Percentiles rank a stretch among this genome's conserved stretches.
Evolutionary conservation across 2,888 invertebrate species (phyloP).

Genomic region (Xestia xanthographa): DNA sequence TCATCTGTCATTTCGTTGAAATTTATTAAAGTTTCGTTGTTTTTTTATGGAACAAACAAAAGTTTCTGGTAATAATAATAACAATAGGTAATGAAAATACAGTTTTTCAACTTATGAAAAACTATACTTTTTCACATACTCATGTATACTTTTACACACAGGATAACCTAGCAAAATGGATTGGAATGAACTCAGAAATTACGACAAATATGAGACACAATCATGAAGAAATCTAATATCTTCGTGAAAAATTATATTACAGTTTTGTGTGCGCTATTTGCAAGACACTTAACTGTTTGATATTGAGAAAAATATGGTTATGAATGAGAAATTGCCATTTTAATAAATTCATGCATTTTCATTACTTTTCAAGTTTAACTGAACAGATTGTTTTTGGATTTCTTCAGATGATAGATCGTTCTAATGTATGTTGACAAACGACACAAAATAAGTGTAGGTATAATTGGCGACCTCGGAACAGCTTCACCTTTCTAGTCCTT

Average conservation of each 20-base stretch:
- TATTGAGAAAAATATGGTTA: slow-evolving; percentile 1
- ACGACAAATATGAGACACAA: slow-evolving; percentile 19
- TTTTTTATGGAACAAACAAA: neutral
- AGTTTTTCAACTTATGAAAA: neutral
- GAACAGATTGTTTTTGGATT: neutral
- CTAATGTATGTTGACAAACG: neutral
- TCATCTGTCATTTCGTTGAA: too few relatives aligned
- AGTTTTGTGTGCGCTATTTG: slow-evolving; percentile 3
- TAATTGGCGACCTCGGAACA: neutral
- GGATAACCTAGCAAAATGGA: neutral
- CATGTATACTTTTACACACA: too few relatives aligned
- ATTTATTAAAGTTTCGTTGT: neutral
- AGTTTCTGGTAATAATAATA: too few relatives aligned
- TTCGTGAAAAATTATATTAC: slow-evolving; percentile 12
- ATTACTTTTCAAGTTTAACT: neutral
- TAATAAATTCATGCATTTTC: neutral
- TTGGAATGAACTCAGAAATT: neutral
- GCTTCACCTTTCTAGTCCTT: neutral
- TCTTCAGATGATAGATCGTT: neutral
- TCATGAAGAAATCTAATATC: slow-evolving; percentile 29
- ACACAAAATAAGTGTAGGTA: neutral
- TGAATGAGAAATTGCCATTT: neutral
- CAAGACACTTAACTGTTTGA: neutral
- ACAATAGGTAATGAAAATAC: neutral
- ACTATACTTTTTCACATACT: neutral